Evolutionary conservation across 2,888 invertebrate genomes (phyloP).

Genomic region (Heliconius aoede): DNA sequence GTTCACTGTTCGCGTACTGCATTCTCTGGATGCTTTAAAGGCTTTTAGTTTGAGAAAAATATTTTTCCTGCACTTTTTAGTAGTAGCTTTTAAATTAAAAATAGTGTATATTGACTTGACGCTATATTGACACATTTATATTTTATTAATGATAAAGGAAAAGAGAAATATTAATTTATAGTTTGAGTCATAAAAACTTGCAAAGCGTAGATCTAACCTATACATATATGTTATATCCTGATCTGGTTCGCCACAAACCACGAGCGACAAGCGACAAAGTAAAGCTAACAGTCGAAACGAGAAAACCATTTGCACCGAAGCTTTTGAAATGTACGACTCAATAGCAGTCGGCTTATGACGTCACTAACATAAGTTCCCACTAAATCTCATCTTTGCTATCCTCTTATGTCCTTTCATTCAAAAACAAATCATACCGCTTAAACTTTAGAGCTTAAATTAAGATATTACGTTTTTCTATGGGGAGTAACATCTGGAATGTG

Average conservation of each 20-base stretch:
- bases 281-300: slow-evolving; percentile 16
- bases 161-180: no score
- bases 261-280: not conserved
- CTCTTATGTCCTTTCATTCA: slow-evolving; percentile 1
- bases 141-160: no score
- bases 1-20: not conserved
- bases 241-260: not conserved
- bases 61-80: not conserved
- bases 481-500: slow-evolving; percentile 64
- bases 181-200: no score
- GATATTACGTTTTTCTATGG: slow-evolving; percentile 34
- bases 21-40: slow-evolving; percentile 20
- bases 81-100: not conserved
- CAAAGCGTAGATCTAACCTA: no score
- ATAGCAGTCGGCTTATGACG: slow-evolving; percentile 69
- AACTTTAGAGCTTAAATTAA: slow-evolving; percentile 30
- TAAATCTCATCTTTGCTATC: slow-evolving; percentile 51
- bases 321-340: slow-evolving; percentile 52
- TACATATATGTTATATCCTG: no score
- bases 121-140: no score
- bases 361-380: slow-evolving; percentile 64
- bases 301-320: slow-evolving; percentile 41
- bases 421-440: slow-evolving; percentile 10
- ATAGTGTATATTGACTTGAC: no score
- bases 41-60: slow-evolving; percentile 4